These are phyloP conservation scores for Noctua janthe DNA, from an alignment of 2,888 invertebrate species.

Conservation along the genomic window DNA sequence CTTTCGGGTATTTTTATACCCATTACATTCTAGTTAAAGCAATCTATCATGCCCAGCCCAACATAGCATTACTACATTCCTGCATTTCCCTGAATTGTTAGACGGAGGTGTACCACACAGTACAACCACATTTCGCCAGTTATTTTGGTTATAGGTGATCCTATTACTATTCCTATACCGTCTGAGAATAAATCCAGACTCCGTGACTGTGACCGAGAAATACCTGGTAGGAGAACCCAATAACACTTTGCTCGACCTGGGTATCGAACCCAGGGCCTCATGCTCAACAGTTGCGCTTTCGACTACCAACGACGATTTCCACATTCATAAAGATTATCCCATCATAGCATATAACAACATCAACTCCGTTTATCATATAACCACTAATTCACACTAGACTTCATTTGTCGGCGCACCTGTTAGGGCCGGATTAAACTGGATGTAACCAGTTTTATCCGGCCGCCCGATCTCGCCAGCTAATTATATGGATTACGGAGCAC, in stretches of 20 bases:
- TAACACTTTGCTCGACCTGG: too few species aligned
- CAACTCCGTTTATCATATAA: background rate
- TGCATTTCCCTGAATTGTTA: too few species aligned
- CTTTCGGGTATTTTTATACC: too few species aligned
- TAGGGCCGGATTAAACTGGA: conserved; percentile 61
- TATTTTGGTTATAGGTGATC: background rate
- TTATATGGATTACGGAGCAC: conserved; percentile 64
- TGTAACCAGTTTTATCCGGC: conserved; percentile 61
- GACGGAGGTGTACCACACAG: too few species aligned
- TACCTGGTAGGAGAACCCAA: background rate
- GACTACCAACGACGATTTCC: background rate
- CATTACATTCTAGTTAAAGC: too few species aligned
- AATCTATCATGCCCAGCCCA: too few species aligned
- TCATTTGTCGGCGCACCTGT: conserved; percentile 58
- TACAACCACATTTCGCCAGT: too few species aligned
- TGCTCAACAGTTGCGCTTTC: background rate
- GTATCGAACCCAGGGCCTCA: background rate
- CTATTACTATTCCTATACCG: too few species aligned
- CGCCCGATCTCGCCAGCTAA: conserved; percentile 61
- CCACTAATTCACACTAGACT: conserved; percentile 27
- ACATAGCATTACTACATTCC: too few species aligned
- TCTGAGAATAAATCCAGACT: background rate
- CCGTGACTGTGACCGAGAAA: background rate
- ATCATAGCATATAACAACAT: background rate
- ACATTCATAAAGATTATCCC: background rate